Conservation (phyloP, 2,888 invertebrate species). For the Branchinecta sandiegonensis region DNA sequence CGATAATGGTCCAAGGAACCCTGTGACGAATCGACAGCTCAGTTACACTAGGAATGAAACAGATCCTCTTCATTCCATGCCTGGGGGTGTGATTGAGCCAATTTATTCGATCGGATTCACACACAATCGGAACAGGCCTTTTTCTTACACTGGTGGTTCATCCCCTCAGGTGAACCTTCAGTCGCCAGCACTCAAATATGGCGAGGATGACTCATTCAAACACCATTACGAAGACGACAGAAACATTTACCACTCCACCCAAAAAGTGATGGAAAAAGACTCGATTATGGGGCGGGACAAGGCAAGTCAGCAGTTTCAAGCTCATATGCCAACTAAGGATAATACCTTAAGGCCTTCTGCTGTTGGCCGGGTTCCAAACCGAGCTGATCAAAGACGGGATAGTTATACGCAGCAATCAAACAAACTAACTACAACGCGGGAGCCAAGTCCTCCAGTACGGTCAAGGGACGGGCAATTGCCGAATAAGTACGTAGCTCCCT, state of each 20-base stretch:
- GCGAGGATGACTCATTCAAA: not conserved
- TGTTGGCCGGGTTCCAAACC: not conserved
- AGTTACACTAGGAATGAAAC: not conserved
- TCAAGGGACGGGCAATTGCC: not conserved
- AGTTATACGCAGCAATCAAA: not conserved
- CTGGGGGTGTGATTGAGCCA: slow-evolving; percentile 38
- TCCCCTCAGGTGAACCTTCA: not conserved
- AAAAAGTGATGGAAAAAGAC: slow-evolving; percentile 13
- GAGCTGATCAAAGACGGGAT: not conserved
- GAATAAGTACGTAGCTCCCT: not conserved
- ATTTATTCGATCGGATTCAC: slow-evolving; percentile 41
- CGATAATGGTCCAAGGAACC: not conserved
- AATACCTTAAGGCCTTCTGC: slow-evolving; percentile 1
- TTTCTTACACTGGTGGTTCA: slow-evolving; percentile 49
- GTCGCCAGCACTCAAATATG: not conserved
- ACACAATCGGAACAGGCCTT: slow-evolving; percentile 58
- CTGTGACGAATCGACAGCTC: not conserved
- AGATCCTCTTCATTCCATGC: slow-evolving; percentile 21
- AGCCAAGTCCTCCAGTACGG: not conserved
- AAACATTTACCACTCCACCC: slow-evolving; percentile 12
- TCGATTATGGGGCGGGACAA: not conserved
- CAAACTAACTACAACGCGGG: not conserved
- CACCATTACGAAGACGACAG: slow-evolving; percentile 10
- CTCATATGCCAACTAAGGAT: slow-evolving; percentile 1
- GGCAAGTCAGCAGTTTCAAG: not conserved